Evolutionary conservation across 2,797 vertebrate species (phyloP).

Genomic region (Aplochiton taeniatus): DNA sequence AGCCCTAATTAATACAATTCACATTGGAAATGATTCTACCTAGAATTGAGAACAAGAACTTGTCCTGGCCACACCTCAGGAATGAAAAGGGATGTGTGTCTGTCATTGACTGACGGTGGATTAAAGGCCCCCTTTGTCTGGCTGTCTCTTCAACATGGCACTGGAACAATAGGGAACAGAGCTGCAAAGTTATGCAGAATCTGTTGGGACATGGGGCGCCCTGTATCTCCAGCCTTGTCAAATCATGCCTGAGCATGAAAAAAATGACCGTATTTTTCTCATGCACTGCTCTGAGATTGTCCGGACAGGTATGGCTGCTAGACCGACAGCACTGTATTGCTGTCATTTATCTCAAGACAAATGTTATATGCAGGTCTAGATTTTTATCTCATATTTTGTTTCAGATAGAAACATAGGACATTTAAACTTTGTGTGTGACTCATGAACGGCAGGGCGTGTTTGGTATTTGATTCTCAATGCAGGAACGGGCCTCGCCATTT

Average conservation of each 20-base stretch:
- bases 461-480: too few species aligned
- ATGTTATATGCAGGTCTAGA: neutral
- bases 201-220: conserved; percentile 2
- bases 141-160: conserved; percentile 4
- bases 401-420: neutral
- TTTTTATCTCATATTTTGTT: conserved; percentile 2
- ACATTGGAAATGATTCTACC: too few species aligned
- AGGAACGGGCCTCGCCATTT: neutral
- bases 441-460: neutral
- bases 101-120: conserved; percentile 6
- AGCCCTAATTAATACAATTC: too few species aligned
- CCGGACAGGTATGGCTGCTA: conserved; percentile 6
- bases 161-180: neutral
- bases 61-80: neutral
- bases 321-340: neutral
- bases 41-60: too few species aligned
- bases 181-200: conserved; percentile 6
- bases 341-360: neutral
- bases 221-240: neutral
- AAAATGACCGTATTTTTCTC: neutral
- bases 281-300: neutral
- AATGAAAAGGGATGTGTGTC: neutral
- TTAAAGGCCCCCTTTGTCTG: conserved; percentile 9
- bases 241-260: neutral
- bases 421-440: neutral